These are phyloP conservation scores for Thalassoma bifasciatum DNA, from an alignment of 2,113 vertebrate genomes.

Conservation along the genomic window DNA sequence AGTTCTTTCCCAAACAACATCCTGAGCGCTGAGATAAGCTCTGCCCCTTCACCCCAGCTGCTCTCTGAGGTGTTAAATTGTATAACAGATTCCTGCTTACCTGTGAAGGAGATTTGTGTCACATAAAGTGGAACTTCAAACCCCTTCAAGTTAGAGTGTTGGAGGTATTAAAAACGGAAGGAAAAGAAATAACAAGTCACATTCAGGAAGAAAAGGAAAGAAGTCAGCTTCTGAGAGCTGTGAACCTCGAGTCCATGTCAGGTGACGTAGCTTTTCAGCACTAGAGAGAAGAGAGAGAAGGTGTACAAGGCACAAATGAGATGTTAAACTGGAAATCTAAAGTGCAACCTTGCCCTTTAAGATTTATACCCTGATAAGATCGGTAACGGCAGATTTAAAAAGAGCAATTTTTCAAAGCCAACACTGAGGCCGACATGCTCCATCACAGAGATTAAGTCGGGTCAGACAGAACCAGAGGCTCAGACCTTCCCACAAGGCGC, in stretches of 20 bases:
- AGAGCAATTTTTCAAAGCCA: slow-evolving; percentile 54
- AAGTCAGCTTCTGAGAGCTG: slow-evolving; percentile 31
- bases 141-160: slow-evolving; percentile 17
- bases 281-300: not conserved
- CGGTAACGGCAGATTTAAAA: slow-evolving; percentile 41
- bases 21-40: slow-evolving; percentile 41
- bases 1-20: slow-evolving; percentile 30
- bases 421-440: slow-evolving; percentile 32
- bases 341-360: slow-evolving; percentile 5
- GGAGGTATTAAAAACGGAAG: slow-evolving; percentile 22
- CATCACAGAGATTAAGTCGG: slow-evolving; percentile 54
- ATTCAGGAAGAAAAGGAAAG: slow-evolving; percentile 37
- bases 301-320: not conserved
- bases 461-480: slow-evolving; percentile 29
- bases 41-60: slow-evolving; percentile 21
- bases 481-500: slow-evolving; percentile 30
- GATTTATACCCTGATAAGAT: slow-evolving; percentile 34
- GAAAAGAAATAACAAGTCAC: slow-evolving; percentile 28
- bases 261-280: slow-evolving; percentile 68
- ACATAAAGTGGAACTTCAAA: slow-evolving; percentile 8
- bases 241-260: slow-evolving; percentile 71
- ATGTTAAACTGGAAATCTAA: slow-evolving; percentile 7
- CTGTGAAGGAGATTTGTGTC: not conserved
- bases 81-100: not conserved
- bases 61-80: slow-evolving; percentile 8